These are phyloP conservation scores for Phalanger gymnotis DNA, from an alignment of 2,797 vertebrate genomes.

Conservation along the genomic window DNA sequence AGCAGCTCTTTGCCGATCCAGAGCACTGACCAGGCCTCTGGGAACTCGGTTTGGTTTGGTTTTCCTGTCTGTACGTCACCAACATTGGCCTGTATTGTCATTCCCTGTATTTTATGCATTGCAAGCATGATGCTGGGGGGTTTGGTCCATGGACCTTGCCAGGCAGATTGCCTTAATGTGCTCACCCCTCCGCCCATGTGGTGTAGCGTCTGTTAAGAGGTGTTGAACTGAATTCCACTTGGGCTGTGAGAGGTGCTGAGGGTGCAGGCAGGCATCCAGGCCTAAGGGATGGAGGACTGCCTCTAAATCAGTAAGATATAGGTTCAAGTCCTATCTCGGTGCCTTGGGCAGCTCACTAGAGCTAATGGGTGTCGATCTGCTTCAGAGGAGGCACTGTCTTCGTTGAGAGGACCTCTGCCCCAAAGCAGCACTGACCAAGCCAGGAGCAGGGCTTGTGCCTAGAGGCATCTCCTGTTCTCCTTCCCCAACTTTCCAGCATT, in stretches of 20 bases:
- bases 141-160: neutral
- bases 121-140: no score
- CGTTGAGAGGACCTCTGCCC: neutral
- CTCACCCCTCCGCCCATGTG: no score
- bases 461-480: neutral
- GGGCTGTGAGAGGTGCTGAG: neutral
- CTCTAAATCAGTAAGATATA: neutral
- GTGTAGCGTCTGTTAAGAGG: neutral
- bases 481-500: neutral
- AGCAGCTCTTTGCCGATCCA: no score
- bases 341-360: neutral
- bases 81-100: no score
- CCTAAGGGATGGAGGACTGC: no score
- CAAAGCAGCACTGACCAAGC: neutral
- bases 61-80: neutral
- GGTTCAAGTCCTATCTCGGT: neutral
- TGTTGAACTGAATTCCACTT: neutral
- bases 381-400: neutral
- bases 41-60: neutral
- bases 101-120: no score
- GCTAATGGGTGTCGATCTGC: neutral
- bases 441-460: neutral
- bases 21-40: no score
- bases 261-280: neutral
- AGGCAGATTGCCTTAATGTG: neutral